phyloP scores from a whole-genome alignment of 2,797 vertebrate genomes.

The Diplodus puntazzo region DNA sequence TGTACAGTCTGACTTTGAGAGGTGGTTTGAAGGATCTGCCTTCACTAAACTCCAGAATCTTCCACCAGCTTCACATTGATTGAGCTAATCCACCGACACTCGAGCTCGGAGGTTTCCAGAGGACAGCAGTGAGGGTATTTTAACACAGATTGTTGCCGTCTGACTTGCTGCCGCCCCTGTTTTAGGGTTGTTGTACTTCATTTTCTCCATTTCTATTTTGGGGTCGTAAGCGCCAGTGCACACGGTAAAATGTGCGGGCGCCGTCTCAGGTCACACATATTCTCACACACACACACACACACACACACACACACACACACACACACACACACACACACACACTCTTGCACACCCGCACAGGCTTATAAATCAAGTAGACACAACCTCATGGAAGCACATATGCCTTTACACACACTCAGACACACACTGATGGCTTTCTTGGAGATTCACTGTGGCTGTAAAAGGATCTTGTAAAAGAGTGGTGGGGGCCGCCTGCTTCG shows the following conservation, averaged over 20 bases:
- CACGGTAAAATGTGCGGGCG: slow-evolving; percentile 45
- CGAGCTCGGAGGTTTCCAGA: not conserved
- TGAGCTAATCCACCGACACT: slow-evolving; percentile 14
- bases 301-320: no score
- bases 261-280: slow-evolving; percentile 38
- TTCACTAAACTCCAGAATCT: not conserved
- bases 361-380: slow-evolving; percentile 55
- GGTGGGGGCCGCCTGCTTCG: slow-evolving; percentile 24
- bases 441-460: slow-evolving; percentile 73
- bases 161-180: slow-evolving; percentile 25
- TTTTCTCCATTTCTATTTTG: slow-evolving; percentile 52
- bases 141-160: not conserved
- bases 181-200: slow-evolving; percentile 38
- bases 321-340: slow-evolving; percentile 5
- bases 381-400: slow-evolving; percentile 55
- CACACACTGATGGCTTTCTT: slow-evolving; percentile 68
- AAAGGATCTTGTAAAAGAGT: slow-evolving; percentile 69
- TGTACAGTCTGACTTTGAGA: not conserved
- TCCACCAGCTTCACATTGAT: slow-evolving; percentile 8
- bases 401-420: slow-evolving; percentile 58
- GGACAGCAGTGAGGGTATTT: slow-evolving; percentile 10
- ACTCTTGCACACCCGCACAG: slow-evolving; percentile 10
- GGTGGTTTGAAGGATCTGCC: not conserved
- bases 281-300: no score
- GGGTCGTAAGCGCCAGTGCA: slow-evolving; percentile 26